A percentile compares a stretch with the other conserved stretches of the same genome.
phyloP scores from a whole-genome alignment of 2,797 vertebrate species.

The Sebastes steindachneri region DNA sequence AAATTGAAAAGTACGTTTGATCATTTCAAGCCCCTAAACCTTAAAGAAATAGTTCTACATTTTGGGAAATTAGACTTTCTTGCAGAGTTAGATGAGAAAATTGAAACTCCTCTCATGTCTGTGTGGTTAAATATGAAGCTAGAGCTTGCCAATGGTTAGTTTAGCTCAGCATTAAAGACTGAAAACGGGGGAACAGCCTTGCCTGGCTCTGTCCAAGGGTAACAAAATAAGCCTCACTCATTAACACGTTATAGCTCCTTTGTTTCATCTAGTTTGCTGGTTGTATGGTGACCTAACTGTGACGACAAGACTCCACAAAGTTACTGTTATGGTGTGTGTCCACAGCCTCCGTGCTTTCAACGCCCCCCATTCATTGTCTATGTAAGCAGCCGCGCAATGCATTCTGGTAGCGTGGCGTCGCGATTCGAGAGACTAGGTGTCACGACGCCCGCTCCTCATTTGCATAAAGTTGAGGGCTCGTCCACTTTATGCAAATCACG shows the following conservation, averaged over 20 bases:
- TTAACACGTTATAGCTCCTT: neutral
- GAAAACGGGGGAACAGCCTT: neutral
- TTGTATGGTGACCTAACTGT: neutral
- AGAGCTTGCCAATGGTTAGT: neutral
- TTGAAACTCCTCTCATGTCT: neutral
- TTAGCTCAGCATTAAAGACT: neutral
- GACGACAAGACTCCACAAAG: neutral
- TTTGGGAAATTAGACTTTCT: neutral
- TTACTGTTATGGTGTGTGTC: too few relatives aligned
- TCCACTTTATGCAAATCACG: too few relatives aligned
- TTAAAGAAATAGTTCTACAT: neutral
- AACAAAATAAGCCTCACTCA: neutral
- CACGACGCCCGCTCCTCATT: too few relatives aligned
- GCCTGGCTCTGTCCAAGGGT: neutral
- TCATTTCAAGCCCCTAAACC: neutral
- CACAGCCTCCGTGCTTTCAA: too few relatives aligned
- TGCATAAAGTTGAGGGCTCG: too few relatives aligned
- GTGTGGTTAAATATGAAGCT: neutral
- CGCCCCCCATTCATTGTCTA: too few relatives aligned
- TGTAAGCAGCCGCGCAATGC: too few relatives aligned
- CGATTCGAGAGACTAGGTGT: too few relatives aligned
- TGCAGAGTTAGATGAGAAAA: neutral
- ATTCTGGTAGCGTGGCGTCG: too few relatives aligned
- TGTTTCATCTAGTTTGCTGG: neutral
- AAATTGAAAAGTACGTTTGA: fast-evolving